These are phyloP conservation scores for Tetranychus cinnabarinus DNA, from an alignment of 1,140 invertebrate species.

Conservation along the genomic window DNA sequence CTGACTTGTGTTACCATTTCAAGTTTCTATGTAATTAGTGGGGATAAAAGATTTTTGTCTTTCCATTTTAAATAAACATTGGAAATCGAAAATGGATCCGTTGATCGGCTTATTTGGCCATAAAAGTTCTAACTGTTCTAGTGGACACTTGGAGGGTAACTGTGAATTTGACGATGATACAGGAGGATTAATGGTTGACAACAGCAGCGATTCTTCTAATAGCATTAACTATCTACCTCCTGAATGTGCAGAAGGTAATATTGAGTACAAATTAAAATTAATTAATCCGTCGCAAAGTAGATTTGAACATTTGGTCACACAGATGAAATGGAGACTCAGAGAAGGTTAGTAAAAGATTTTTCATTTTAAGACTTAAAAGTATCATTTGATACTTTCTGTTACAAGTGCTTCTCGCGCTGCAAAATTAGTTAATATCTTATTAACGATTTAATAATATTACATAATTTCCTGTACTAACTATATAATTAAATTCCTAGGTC, in stretches of 20 bases:
- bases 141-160: neutral
- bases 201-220: neutral
- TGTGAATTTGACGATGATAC: neutral
- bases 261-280: slow-evolving; percentile 78
- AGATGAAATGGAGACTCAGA: slow-evolving; percentile 50
- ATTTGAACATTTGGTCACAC: slow-evolving; percentile 49
- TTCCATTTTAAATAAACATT: too few species aligned
- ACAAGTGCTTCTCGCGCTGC: too few species aligned
- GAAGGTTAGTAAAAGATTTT: slow-evolving; percentile 27
- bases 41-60: too few species aligned
- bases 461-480: too few species aligned
- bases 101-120: neutral
- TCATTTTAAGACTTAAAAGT: neutral
- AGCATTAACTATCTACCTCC: slow-evolving; percentile 37
- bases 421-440: too few species aligned
- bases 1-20: too few species aligned
- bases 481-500: slow-evolving; percentile 20
- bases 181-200: neutral
- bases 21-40: too few species aligned
- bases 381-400: neutral
- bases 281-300: slow-evolving; percentile 67
- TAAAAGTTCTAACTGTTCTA: neutral
- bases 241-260: slow-evolving; percentile 66
- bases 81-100: neutral
- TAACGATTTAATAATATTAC: too few species aligned